Base-by-base conservation (phyloP, 2,888 invertebrate genomes). In the Drosophila nigricruria region DNA sequence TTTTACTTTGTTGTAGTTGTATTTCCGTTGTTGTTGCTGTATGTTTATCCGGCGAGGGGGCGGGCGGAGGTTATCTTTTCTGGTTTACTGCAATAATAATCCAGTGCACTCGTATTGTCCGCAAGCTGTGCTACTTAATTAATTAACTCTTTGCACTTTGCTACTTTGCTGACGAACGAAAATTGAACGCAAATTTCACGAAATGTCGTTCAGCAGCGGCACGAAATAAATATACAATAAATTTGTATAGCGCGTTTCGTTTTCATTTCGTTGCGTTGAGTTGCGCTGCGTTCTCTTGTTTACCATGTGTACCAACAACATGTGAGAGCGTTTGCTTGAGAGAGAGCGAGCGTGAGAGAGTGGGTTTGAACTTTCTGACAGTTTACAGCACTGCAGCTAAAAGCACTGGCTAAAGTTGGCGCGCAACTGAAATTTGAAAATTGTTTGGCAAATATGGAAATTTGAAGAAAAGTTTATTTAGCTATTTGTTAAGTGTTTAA, bases 141-240 rank as follows among this genome's bases (percentile, higher is more conserved):
- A 68, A 70, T 79, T 70, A 62, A 71, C 42, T 72, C 70, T 59
- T 42, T 65, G 54, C 73, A 70, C 79, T 79, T 79, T 70, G 30
- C 36, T 56, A 42, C 36, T 47, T 47, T 57, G 52, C 63, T 62
- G 38, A 56, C 54, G 6, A 75, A 54, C 61, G 61, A 61, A 79
- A 79, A 69, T 77, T 73, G 18, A 73, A 73, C 62, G 59, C 59
- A 62, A 73, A 71, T 68, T 70, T 67, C 50, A 82, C 77, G 66
- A 82, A 73, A 67, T 67, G 61, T 62, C 62, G 69, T 61, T 70
- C 72, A 61, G 57, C 65, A 69, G 78, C 88, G 64, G 59, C 77
- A 77, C 83, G 84, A 83, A 83, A 88, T 77, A 79, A 74, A 83
- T 73, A 87, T 76, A 82, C 83, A 74, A 81, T 70, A 74, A 76